Base-by-base conservation (phyloP, 2,113 vertebrate genomes). In the Arvicanthis niloticus region DNA sequence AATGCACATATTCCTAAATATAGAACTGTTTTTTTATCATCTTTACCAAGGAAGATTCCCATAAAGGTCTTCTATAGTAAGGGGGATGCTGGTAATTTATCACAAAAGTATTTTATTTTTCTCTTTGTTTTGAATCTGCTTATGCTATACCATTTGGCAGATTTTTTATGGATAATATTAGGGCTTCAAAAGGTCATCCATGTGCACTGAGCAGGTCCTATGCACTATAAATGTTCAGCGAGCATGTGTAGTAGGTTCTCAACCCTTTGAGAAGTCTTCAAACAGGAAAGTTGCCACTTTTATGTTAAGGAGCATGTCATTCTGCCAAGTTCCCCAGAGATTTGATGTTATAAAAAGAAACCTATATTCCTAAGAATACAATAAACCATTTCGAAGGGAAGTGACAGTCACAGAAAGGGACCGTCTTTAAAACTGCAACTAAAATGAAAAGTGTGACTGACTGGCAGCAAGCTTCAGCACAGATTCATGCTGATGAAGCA, bases 331-430 rank as follows among this genome's bases (percentile, higher is more conserved):
- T 97, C 95, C 88, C 87, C 56, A 95, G 95, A 95, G 85, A 97
- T 22, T 95, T 73, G 53, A 16, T 70, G 96, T 92, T 98, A 98
- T 95, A 97, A 97, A 97, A 98, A 97, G 91, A 92, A 96, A 97
- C 97, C 97, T 96, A 98, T 88, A 97, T 97, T 96, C 93, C 96
- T 60, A 84, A 92, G 92, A 91, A 93, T 91, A 97, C 84, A 97
- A 97, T 95, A 95, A 97, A 95, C 86, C 95, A 96, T 97, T 95
- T 96, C 34, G 0, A 98, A 98, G 95, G 93, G 93, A 97, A 96
- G 94, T 97, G 96, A 95, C 96, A 97, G 89, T 91, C 92, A 95
- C 13, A 93, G 90, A 98, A 97, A 93, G 91, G 89, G 96, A 96
- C 92, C 95, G 91, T 97, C 95, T 98, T 98, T 98, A 91, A 98